phyloP scores from a whole-genome alignment of 2,113 vertebrate genomes.

The human (Homo sapiens) region GRCh38 chr4:163400501-163401000 shows the following conservation, averaged over 20 bases:
- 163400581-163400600: neutral
- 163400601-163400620: neutral
- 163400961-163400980: slow-evolving; percentile 59
- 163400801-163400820: neutral
- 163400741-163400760: neutral
- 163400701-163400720: neutral
- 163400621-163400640: neutral
- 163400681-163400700: neutral
- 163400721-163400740: neutral
- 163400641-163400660: neutral
- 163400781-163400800: neutral
- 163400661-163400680: neutral
- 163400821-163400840: slow-evolving; percentile 22
- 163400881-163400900: neutral
- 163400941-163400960: slow-evolving; percentile 58
- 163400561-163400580: neutral
- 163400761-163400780: neutral
- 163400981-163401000: slow-evolving; percentile 28
- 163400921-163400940: slow-evolving; percentile 19
- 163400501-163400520: neutral
- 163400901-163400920: slow-evolving; percentile 45
- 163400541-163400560: neutral
- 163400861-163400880: slow-evolving; percentile 25
- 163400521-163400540: neutral
- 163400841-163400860: neutral